Evolutionary conservation across 2,797 vertebrate species (phyloP).

Genomic region (Sebastes aleutianus): DNA sequence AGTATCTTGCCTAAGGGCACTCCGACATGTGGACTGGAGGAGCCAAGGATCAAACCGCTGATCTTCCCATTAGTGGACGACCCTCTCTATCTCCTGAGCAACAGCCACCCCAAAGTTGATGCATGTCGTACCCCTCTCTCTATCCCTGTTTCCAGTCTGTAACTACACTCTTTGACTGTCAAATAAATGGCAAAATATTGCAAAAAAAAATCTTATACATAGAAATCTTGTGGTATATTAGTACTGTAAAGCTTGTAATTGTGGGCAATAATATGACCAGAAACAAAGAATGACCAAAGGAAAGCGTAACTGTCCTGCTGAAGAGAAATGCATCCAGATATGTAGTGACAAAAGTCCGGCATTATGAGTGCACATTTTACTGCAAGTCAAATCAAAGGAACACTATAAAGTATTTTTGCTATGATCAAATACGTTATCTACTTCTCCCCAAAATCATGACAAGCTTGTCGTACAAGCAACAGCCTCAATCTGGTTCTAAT

Average conservation of each 20-base stretch:
- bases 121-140: no score
- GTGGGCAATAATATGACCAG: background rate
- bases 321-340: background rate
- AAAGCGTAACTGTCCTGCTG: background rate
- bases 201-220: no score
- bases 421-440: background rate
- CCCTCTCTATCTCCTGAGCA: no score
- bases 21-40: no score
- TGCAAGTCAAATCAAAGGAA: background rate
- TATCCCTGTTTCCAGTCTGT: no score
- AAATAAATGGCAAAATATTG: no score
- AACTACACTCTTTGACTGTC: no score
- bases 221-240: no score
- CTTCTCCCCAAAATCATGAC: background rate
- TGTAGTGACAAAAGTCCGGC: background rate
- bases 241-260: background rate
- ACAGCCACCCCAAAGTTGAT: no score
- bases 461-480: background rate
- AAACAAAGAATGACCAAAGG: background rate
- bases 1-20: no score
- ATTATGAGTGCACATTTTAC: background rate
- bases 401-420: background rate
- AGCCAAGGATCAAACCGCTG: no score
- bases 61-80: no score
- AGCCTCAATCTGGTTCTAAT: constrained; percentile 58